A percentile compares a stretch with the other conserved stretches of the same genome.
Evolutionary conservation across 2,797 vertebrate species (phyloP).

Genomic region (Sebastes vulpes): DNA sequence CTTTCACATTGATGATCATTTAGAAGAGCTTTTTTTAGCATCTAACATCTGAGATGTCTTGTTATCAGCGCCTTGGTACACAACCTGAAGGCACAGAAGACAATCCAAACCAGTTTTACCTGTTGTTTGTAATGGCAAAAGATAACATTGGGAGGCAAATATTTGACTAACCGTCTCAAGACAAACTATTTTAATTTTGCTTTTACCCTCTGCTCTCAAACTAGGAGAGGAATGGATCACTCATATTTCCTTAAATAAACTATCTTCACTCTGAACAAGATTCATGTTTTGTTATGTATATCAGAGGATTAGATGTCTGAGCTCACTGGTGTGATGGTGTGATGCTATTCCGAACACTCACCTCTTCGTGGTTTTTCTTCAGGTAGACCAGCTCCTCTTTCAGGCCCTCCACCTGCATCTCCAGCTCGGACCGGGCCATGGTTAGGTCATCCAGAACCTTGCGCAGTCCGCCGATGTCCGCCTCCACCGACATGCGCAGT

Average conservation of each 20-base stretch:
- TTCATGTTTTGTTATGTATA: background rate
- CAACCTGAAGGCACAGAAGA: background rate
- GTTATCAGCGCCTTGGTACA: background rate
- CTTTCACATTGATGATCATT: background rate
- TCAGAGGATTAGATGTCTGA: background rate
- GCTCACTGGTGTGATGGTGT: background rate
- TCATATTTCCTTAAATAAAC: background rate
- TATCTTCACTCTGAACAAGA: background rate
- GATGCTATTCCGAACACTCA: conserved; percentile 23
- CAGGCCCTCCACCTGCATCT: conserved; percentile 84
- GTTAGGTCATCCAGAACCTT: conserved; percentile 83
- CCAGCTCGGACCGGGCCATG: conserved; percentile 75
- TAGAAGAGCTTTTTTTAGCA: background rate
- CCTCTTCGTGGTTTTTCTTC: conserved; percentile 86
- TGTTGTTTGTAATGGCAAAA: conserved; percentile 13
- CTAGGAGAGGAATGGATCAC: background rate
- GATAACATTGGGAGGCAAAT: background rate
- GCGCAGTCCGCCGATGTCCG: conserved; percentile 76
- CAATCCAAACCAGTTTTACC: conserved; percentile 6
- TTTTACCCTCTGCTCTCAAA: background rate
- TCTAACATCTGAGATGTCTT: background rate
- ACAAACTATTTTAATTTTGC: background rate
- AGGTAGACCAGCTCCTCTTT: conserved; percentile 85
- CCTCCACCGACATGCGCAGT: conserved; percentile 78
- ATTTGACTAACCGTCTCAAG: background rate